Evolutionary conservation across 2,888 invertebrate species (phyloP), one percentile per base, ranked within the genome.

Genomic region (Polydrusus pterygomalis): DNA sequence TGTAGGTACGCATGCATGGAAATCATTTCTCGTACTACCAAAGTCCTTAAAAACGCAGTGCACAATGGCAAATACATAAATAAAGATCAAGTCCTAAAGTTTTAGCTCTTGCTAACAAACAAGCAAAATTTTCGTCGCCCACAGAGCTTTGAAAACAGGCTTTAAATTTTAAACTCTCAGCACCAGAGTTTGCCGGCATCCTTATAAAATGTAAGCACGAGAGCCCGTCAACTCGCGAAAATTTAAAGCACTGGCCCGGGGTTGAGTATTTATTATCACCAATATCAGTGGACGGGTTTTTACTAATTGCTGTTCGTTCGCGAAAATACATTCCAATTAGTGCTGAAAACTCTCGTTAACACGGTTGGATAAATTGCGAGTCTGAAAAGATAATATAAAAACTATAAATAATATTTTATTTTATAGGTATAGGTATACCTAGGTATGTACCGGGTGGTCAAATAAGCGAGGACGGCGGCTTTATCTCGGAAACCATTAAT

Each of bases 261-360:
- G 49, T 47, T 47, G 45, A 40, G 49, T 74, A 73, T 74, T 75
- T 75, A 75, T 75, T 75, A 75, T 70, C 70, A 70, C 62, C 70
- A 75, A 70, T 75, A 75, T 75, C 64, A 65, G 56, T 65, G 65
- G 75, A 75, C 68, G 67, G 72, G 68, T 76, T 76, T 76, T 76
- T 65, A 63, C 76, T 76, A 76, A 72, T 76, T 76, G 76, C 72
- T 49, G 63, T 68, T 71, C 63, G 72, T 76, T 58, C 63, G 38
- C 72, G 69, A 69, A 76, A 76, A 76, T 76, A 76, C 72, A 72
- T 76, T 72, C 76, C 76, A 76, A 76, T 76, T 76, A 76, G 76
- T 64, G 71, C 62, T 62, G 71, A 71, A 71, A 75, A 71, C 62
- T 70, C 75, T 67, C 75, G 65, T 67, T 74, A 64, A 69, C 54